Evolutionary conservation across 1,140 invertebrate genomes (phyloP).

Genomic region (Euwallacea similis): DNA sequence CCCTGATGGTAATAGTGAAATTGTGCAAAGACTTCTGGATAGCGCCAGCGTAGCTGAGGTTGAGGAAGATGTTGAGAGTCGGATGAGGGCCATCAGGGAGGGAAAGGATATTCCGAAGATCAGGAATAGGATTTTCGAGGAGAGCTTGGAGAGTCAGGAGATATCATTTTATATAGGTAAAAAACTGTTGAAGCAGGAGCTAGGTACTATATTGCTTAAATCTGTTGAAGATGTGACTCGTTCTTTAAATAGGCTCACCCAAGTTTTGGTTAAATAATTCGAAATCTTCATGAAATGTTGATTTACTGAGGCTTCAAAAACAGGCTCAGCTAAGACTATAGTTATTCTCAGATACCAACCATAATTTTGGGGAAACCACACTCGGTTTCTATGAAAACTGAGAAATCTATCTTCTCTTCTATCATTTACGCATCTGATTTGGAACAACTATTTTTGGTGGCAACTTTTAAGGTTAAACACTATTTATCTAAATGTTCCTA

Average conservation of each 20-base stretch:
- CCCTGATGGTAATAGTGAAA: slow-evolving; percentile 13
- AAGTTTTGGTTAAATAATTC: too few species aligned
- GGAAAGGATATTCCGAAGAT: slow-evolving; percentile 44
- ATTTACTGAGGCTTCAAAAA: too few species aligned
- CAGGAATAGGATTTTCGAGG: slow-evolving; percentile 44
- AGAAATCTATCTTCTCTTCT: too few species aligned
- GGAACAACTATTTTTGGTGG: too few species aligned
- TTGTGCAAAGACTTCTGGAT: slow-evolving; percentile 11
- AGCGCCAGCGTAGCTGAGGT: slow-evolving; percentile 19
- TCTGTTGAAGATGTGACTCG: too few species aligned
- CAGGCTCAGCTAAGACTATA: too few species aligned
- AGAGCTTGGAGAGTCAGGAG: slow-evolving; percentile 47
- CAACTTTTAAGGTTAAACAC: neutral
- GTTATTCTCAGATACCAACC: too few species aligned
- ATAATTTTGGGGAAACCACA: too few species aligned
- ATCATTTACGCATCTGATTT: too few species aligned
- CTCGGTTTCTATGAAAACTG: too few species aligned
- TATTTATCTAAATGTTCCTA: neutral
- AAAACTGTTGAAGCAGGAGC: neutral
- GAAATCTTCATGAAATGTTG: too few species aligned
- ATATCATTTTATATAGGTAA: slow-evolving; percentile 48
- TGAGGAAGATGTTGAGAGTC: slow-evolving; percentile 31
- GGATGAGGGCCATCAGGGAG: slow-evolving; percentile 35
- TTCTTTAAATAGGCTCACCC: too few species aligned
- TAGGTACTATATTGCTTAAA: neutral